phyloP scores from a whole-genome alignment of 1,140 invertebrate species.

The Cydia fagiglandana region DNA sequence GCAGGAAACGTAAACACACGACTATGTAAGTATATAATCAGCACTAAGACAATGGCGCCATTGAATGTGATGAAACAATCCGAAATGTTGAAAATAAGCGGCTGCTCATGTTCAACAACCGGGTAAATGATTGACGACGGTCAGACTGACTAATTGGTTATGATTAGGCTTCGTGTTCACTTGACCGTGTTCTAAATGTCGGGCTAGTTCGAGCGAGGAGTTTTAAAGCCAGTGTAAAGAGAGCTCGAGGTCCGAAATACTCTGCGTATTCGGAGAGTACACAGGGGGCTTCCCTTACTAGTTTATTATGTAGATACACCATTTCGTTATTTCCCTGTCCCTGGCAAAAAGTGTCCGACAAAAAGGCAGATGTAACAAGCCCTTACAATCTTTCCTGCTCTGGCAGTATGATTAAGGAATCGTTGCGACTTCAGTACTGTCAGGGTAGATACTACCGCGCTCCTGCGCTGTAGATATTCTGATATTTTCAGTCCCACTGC shows the following conservation, averaged over 20 bases:
- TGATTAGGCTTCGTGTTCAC: constrained; percentile 12
- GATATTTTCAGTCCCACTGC: no score
- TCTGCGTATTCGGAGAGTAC: neutral
- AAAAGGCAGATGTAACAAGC: no score
- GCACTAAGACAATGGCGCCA: constrained; percentile 8
- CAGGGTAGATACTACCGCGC: no score
- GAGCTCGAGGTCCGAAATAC: constrained; percentile 17
- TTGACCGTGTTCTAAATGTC: neutral
- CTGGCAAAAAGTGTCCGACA: no score
- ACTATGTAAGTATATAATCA: neutral
- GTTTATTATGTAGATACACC: no score
- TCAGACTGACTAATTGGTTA: constrained; percentile 17
- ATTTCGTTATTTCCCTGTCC: no score
- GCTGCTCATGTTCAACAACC: neutral
- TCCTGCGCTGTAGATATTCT: no score
- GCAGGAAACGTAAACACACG: constrained; percentile 15
- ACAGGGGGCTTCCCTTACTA: no score
- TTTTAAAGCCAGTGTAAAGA: neutral
- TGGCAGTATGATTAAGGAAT: no score
- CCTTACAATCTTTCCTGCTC: no score
- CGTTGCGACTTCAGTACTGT: no score
- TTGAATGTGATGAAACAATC: constrained; percentile 20
- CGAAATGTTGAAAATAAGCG: constrained; percentile 20
- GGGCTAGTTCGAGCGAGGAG: neutral
- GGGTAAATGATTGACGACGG: constrained; percentile 13